Evolutionary conservation across 2,888 invertebrate species (phyloP), one percentile per base, ranked within the genome.

Genomic region (Drosophila stalkeri): DNA sequence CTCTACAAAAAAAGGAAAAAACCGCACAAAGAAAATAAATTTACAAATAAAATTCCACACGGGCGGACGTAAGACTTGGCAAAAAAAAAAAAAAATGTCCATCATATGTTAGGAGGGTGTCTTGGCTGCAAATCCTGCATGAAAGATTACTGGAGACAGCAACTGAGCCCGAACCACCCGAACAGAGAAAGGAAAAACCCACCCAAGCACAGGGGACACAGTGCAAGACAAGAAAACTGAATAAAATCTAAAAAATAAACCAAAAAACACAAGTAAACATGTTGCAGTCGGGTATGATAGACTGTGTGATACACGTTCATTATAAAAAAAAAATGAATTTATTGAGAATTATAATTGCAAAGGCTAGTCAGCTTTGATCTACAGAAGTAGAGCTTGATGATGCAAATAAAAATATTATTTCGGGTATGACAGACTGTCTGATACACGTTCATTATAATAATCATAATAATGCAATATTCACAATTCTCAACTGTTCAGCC

Each of bases 51-150:
- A 87, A 82, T 82, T 82, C 85, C 72, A 51, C 61, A 77, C 41
- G 35, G 57, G 33, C 37, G 54, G 37, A n/a, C 20, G 55, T 11
- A 47, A 37, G 31, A 39, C 14, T 41, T 37, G 41, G 39, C 31
- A 31, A 18, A 12, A 52, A 39, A 54, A 65, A 78, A 65, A 5
- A 27, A 27, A 27, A 27, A 82, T 82, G 71, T 79, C 79, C 72
- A 74, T 71, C 72, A 70, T 64, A 55, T 56, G 67, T 64, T 49
- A 33, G 60, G 66, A 78, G 86, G 84, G 91, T 91, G 91, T 90
- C 82, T 85, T 85, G 81, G 79, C 82, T 90, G 91, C 72, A 91
- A 91, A 91, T 91, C 91, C 92, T 86, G 76, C 81, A 89, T 91
- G 91, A 91, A 90, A 92, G 91, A 91, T 91, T 91, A 88, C 89